Conservation (phyloP, 2,113 vertebrate species). For the Daubentonia madagascariensis region DNA sequence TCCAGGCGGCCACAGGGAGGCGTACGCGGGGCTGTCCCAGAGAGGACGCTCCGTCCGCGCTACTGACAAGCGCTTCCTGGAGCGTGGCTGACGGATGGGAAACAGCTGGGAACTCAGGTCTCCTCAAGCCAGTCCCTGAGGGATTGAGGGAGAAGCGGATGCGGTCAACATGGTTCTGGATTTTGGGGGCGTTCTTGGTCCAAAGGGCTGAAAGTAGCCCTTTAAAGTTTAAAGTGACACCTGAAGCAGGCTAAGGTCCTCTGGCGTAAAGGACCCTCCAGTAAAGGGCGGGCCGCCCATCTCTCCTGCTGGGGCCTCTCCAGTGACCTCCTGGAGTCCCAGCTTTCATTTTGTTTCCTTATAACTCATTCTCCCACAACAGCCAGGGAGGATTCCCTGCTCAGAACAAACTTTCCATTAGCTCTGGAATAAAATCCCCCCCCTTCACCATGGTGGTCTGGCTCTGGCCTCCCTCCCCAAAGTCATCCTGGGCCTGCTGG, state of each 20-base stretch:
- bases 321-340: neutral
- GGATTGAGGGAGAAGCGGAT: neutral
- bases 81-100: neutral
- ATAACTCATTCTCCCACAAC: neutral
- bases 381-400: too few species aligned
- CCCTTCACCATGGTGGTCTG: too few species aligned
- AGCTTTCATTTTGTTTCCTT: neutral
- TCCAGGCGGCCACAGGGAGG: neutral
- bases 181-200: neutral
- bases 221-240: neutral
- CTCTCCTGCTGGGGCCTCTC: neutral
- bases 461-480: neutral
- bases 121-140: neutral
- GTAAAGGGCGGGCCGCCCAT: neutral
- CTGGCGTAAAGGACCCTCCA: neutral
- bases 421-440: neutral
- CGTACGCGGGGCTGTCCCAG: neutral
- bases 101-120: neutral
- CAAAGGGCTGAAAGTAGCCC: neutral
- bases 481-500: neutral
- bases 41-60: fast-evolving
- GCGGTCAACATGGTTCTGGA: neutral
- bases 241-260: neutral
- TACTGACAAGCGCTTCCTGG: neutral
- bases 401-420: neutral